Evolutionary conservation across 30 jellyfish, hydroid and myxozoan genomes (phyloP).

Genomic region (Catostylus mosaicus): DNA sequence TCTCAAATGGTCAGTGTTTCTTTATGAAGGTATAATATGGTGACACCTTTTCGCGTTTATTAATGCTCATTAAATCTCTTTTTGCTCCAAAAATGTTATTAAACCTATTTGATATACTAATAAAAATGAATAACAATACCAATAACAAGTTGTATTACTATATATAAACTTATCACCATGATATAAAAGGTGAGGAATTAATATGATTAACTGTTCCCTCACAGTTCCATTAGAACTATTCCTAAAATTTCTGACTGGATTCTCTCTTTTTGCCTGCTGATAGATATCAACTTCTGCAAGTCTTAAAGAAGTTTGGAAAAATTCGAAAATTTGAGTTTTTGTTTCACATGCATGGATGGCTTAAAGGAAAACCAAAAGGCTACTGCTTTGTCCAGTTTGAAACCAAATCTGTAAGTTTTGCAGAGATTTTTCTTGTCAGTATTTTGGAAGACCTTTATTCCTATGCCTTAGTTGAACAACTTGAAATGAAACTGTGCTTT

Average conservation of each 20-base stretch:
- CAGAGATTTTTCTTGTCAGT: background rate
- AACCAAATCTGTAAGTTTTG: slow-evolving; percentile 41
- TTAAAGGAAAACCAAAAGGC: slow-evolving; percentile 91
- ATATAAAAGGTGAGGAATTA: background rate
- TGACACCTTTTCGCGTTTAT: background rate
- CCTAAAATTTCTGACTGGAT: background rate
- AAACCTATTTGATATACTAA: background rate
- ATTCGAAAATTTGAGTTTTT: slow-evolving; percentile 60
- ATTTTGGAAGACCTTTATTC: background rate
- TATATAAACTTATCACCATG: no score
- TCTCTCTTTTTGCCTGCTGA: background rate
- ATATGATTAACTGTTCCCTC: no score
- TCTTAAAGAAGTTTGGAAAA: slow-evolving; percentile 63
- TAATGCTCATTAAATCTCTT: background rate
- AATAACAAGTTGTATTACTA: background rate
- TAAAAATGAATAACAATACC: background rate
- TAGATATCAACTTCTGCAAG: slow-evolving; percentile 79
- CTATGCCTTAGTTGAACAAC: no score
- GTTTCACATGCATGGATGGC: slow-evolving; percentile 77
- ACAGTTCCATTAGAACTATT: background rate
- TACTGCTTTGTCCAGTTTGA: slow-evolving; percentile 80
- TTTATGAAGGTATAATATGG: background rate
- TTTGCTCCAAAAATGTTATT: background rate
- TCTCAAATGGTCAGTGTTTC: background rate
- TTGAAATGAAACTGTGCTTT: no score